phyloP scores from a whole-genome alignment of 92 coral and sea anemone species.

The Paragorgia papillata region DNA sequence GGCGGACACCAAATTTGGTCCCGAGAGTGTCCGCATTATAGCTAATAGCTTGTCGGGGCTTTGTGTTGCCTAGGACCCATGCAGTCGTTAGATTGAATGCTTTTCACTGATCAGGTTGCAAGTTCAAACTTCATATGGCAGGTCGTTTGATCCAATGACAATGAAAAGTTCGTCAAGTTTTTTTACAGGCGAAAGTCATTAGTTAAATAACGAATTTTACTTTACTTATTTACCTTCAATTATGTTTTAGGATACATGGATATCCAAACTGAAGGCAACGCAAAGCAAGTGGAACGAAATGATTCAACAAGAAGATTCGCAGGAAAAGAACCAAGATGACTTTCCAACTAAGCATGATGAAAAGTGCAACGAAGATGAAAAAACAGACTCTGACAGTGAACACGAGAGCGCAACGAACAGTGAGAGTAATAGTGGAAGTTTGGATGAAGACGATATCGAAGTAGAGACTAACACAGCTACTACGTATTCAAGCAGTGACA shows the following conservation, averaged over 20 bases:
- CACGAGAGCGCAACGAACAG: conserved; percentile 32
- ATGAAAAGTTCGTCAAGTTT: no score
- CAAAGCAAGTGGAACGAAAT: conserved; percentile 75
- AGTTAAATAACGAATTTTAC: no score
- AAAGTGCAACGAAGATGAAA: neutral
- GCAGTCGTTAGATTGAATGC: no score
- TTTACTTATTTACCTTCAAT: no score
- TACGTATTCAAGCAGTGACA: conserved; percentile 15
- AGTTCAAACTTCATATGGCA: no score
- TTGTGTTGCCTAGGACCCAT: no score
- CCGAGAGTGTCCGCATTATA: no score
- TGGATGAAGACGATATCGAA: conserved; percentile 6
- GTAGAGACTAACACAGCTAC: neutral
- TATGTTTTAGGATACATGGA: conserved; percentile 81
- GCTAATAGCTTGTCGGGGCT: no score
- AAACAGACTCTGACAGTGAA: conserved; percentile 27
- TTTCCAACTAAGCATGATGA: neutral
- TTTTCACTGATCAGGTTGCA: no score
- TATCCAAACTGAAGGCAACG: conserved; percentile 80
- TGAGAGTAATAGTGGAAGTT: conserved; percentile 14
- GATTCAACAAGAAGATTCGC: conserved; percentile 21
- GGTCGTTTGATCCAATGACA: no score
- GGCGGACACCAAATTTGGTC: no score
- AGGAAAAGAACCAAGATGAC: conserved; percentile 6
- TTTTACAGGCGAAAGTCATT: no score